Evolutionary conservation across 2,888 invertebrate species (phyloP).

Genomic region (Teleiodes luculella): DNA sequence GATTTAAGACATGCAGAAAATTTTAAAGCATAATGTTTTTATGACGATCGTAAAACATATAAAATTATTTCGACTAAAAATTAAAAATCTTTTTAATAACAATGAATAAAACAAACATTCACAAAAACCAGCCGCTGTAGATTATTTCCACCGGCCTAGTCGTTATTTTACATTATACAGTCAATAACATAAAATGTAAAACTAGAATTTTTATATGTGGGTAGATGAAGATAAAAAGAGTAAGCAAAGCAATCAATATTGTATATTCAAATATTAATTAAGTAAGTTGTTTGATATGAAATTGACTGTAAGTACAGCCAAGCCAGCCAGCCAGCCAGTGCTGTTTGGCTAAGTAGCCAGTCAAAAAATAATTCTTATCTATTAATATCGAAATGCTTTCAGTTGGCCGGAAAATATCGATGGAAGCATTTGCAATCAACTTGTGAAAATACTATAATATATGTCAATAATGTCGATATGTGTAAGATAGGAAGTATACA

Average conservation of each 20-base stretch:
- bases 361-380: not conserved
- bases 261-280: not conserved
- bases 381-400: not conserved
- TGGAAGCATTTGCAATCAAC: not conserved
- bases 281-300: not conserved
- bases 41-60: too few species aligned
- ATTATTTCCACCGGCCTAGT: constrained; percentile 28
- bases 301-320: too few species aligned
- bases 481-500: not conserved
- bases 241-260: too few species aligned
- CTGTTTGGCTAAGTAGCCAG: too few species aligned
- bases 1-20: too few species aligned
- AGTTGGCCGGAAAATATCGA: constrained; percentile 8
- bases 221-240: too few species aligned
- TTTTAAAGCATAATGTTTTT: too few species aligned
- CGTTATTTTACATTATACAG: not conserved
- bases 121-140: constrained; percentile 41
- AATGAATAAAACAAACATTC: constrained; percentile 25
- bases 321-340: too few species aligned
- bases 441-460: not conserved
- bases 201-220: too few species aligned
- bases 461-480: constrained; percentile 1
- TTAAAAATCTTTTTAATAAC: too few species aligned
- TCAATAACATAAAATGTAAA: too few species aligned
- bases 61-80: too few species aligned